Evolutionary conservation across 2,797 vertebrate genomes (phyloP).

Genomic region (Nannoperca australis): DNA sequence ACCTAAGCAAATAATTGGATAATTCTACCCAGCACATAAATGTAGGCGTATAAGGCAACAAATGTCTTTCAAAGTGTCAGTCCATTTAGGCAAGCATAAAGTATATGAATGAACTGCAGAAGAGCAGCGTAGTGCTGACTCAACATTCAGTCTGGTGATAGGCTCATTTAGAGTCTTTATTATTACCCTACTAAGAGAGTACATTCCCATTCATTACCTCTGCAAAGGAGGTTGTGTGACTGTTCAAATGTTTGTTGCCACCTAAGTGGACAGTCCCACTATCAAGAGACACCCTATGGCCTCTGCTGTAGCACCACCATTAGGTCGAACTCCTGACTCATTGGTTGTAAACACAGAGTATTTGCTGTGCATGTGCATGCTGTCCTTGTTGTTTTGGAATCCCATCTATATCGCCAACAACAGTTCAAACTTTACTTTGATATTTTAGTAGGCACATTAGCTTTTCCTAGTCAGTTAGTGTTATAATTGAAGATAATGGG

Average conservation of each 20-base stretch:
- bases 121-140: constrained; percentile 31
- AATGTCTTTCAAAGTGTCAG: constrained; percentile 52
- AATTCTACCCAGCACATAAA: constrained; percentile 30
- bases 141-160: constrained; percentile 23
- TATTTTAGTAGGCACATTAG: neutral
- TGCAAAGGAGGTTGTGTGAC: constrained; percentile 13
- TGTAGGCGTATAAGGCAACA: constrained; percentile 20
- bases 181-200: constrained; percentile 17
- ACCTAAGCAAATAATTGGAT: constrained; percentile 38
- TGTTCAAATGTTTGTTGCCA: constrained; percentile 1
- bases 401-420: neutral
- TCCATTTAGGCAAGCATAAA: constrained; percentile 22
- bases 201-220: constrained; percentile 26
- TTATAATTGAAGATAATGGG: neutral
- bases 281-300: neutral
- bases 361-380: neutral
- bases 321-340: neutral
- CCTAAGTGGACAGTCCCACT: neutral
- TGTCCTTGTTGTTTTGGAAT: neutral
- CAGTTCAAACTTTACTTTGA: neutral
- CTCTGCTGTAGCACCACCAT: neutral
- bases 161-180: constrained; percentile 35
- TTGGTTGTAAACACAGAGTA: neutral
- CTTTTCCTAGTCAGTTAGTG: neutral
- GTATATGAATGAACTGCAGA: constrained; percentile 46